Conservation (phyloP, 2,113 vertebrate species). For the Atrichornis clamosus region DNA sequence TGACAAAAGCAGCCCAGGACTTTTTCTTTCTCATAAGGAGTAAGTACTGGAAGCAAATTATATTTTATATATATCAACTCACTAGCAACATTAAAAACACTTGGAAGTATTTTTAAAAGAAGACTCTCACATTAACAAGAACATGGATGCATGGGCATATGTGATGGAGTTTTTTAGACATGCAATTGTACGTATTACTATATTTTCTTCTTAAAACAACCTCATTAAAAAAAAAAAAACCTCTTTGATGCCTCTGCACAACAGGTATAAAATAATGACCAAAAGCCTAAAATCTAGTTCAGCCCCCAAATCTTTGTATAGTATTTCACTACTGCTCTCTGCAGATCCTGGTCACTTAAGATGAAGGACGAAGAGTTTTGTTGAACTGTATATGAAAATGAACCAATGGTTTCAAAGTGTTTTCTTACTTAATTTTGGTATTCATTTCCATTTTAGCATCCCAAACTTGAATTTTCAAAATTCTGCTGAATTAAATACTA, state of each 20-base stretch:
- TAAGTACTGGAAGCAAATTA: constrained; percentile 18
- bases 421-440: not conserved
- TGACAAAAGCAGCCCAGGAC: constrained; percentile 44
- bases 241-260: not conserved
- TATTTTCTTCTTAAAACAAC: not conserved
- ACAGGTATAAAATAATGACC: not conserved
- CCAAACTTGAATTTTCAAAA: not conserved
- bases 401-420: not conserved
- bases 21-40: not conserved
- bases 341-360: not conserved
- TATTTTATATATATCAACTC: not conserved
- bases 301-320: not conserved
- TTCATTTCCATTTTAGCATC: not conserved
- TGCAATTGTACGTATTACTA: not conserved
- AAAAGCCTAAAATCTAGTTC: not conserved
- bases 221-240: not conserved
- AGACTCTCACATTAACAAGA: not conserved
- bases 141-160: not conserved
- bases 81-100: not conserved
- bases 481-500: not conserved
- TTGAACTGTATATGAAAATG: not conserved
- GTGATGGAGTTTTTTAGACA: not conserved
- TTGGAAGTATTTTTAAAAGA: not conserved
- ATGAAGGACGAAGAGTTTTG: not conserved
- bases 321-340: not conserved